These are phyloP conservation scores for Fulica atra DNA, from an alignment of 2,113 vertebrate genomes.

Conservation along the genomic window DNA sequence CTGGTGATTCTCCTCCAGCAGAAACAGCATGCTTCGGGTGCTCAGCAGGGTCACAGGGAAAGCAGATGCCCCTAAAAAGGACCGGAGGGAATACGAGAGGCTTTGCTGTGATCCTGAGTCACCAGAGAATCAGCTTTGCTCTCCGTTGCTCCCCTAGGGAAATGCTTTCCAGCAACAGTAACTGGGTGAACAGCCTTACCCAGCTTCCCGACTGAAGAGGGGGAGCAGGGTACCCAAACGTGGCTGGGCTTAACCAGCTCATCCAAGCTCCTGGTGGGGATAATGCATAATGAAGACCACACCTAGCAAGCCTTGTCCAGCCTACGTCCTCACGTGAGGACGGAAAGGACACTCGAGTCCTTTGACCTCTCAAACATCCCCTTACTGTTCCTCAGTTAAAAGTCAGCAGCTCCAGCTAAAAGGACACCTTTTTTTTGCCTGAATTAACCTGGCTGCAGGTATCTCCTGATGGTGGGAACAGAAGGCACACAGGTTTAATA, in stretches of 20 bases:
- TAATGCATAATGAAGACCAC: neutral
- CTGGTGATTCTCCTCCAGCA: slow-evolving; percentile 78
- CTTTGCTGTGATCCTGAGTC: slow-evolving; percentile 55
- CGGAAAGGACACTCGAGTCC: neutral
- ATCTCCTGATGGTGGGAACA: neutral
- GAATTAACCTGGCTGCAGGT: neutral
- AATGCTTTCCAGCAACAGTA: slow-evolving; percentile 4
- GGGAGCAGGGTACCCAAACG: neutral
- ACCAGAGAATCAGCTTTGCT: slow-evolving; percentile 38
- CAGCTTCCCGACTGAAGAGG: neutral
- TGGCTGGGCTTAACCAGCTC: neutral
- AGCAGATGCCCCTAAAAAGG: slow-evolving; percentile 57
- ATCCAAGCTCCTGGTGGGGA: neutral
- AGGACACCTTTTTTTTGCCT: slow-evolving; percentile 29
- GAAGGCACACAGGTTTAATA: neutral
- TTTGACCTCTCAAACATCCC: neutral
- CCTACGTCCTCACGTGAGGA: neutral
- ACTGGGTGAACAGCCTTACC: neutral
- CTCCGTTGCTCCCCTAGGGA: neutral
- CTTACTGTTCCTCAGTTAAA: neutral
- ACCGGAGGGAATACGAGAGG: neutral
- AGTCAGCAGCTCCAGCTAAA: neutral
- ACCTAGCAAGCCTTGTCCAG: neutral
- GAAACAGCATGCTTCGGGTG: slow-evolving; percentile 74
- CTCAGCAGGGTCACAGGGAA: slow-evolving; percentile 78